Percentiles rank a stretch among this genome's conserved stretches.
Conservation (phyloP, 2,113 vertebrate genomes). For the Sitta europaea region DNA sequence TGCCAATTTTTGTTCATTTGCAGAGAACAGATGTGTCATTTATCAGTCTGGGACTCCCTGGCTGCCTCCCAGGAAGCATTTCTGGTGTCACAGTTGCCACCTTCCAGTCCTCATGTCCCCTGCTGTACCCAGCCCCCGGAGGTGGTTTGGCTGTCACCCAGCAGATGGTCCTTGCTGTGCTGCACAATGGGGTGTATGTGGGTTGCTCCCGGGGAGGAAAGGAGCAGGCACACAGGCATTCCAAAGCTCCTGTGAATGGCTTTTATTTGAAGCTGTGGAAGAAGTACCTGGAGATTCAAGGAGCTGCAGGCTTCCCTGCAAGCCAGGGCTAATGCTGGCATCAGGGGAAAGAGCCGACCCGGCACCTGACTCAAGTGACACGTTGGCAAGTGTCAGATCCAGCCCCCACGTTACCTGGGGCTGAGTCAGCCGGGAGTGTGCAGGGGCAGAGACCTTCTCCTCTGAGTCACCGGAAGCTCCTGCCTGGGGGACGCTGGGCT, state of each 20-base stretch:
- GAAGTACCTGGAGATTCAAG: background rate
- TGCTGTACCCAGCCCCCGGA: background rate
- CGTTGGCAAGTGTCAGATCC: background rate
- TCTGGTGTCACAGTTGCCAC: background rate
- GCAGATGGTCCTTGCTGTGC: background rate
- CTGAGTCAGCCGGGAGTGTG: background rate
- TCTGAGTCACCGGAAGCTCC: background rate
- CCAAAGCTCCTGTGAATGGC: background rate
- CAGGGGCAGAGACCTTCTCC: background rate
- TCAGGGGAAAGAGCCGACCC: background rate
- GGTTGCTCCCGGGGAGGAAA: background rate
- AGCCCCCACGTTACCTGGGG: background rate
- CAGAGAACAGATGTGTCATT: conserved; percentile 44
- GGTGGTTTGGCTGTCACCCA: background rate
- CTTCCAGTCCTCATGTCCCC: background rate
- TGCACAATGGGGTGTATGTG: background rate
- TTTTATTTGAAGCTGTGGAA: background rate
- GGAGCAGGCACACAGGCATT: background rate
- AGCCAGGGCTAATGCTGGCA: background rate
- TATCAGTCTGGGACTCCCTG: background rate
- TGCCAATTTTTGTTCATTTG: conserved; percentile 57
- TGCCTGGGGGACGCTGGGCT: background rate
- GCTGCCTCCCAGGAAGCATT: background rate
- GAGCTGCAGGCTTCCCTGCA: background rate
- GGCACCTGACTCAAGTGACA: background rate